Base-by-base conservation (phyloP, 2,113 vertebrate genomes). In the Illadopsis cleaveri region DNA sequence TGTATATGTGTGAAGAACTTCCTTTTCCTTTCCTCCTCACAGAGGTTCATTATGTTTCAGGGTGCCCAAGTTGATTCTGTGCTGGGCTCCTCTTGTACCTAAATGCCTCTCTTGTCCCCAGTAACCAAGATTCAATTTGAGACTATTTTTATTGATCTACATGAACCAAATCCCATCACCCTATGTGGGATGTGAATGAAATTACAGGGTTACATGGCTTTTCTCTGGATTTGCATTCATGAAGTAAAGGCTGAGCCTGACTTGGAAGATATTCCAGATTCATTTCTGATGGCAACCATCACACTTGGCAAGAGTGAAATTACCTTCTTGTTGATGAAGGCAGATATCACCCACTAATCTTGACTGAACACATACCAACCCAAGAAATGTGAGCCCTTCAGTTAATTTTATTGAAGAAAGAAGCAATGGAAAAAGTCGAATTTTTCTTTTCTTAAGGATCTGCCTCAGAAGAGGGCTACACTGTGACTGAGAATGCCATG, bases 241-340 rank as follows among this genome's bases (percentile, higher is more conserved):
- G 30, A 71, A 42, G 9, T 30, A 64, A 71, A 89, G 57, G 19
- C 66, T 82, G 48, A 68, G 54, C 45, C 57, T 85, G 70, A 21
- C 78, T 90, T 86, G 54, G 58, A 93, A 90, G 66, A 25, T 50
- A n/a, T 24, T 80, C 37, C 85, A 82, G 70, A 57, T 73, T 88
- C 1, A 25, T 79, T 85, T 85, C 40, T 91, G 66, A 27, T 69
- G 3, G n/a, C 53, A 87, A 11, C 56, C 40, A 28, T n/a, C 38
- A 38, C 0, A 0, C 47, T 57, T 0, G 0, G 45, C 0, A 0
- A 64, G 60, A 65, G 45, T 68, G 58, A 53, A 57, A 61, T 68
- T 56, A 11, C 37, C 7, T 47, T 57, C 54, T 64, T 37, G 33
- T 44, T 60, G 37, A 73, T 71, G 75, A 87, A 53, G 58, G 57